Percentiles rank a stretch among this genome's conserved stretches.
These are phyloP conservation scores for Python bivittatus DNA, from an alignment of 2,113 vertebrate genomes.

Conservation along the genomic window DNA sequence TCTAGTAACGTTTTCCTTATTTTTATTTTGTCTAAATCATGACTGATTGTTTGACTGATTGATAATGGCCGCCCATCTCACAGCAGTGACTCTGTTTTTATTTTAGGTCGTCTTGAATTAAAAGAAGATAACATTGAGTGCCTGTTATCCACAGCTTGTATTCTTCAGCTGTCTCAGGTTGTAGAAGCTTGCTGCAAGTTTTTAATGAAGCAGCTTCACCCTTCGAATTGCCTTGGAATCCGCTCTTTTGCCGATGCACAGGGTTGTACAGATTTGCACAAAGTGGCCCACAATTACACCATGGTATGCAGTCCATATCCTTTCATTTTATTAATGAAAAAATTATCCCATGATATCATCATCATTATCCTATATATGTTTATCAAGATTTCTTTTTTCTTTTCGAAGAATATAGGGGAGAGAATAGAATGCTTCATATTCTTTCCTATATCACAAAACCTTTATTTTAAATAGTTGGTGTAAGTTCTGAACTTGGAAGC, in stretches of 20 bases:
- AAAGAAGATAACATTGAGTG: constrained; percentile 97
- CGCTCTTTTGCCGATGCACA: constrained; percentile 95
- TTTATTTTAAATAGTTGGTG: not conserved
- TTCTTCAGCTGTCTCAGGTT: constrained; percentile 93
- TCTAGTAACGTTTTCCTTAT: not conserved
- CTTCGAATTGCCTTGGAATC: constrained; percentile 97
- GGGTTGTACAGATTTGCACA: constrained; percentile 93
- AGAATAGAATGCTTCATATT: not conserved
- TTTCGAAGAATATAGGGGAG: not conserved
- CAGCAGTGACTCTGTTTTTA: constrained; percentile 41
- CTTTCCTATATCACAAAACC: not conserved
- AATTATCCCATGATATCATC: too few species aligned
- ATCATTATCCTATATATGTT: too few species aligned
- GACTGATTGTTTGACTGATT: not conserved
- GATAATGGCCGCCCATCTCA: not conserved
- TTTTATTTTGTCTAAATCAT: not conserved
- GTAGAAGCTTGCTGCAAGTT: constrained; percentile 96
- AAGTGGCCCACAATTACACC: constrained; percentile 94
- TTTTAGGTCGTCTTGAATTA: constrained; percentile 90
- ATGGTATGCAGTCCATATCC: constrained; percentile 82
- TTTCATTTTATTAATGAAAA: not conserved
- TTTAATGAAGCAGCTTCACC: constrained; percentile 97
- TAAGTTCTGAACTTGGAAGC: not conserved
- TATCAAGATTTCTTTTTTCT: not conserved
- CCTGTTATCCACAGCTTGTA: constrained; percentile 92